A percentile compares a stretch with the other conserved stretches of the same genome.
Conservation (phyloP, 2,888 invertebrate genomes). For the Schrankia costaestrigalis region DNA sequence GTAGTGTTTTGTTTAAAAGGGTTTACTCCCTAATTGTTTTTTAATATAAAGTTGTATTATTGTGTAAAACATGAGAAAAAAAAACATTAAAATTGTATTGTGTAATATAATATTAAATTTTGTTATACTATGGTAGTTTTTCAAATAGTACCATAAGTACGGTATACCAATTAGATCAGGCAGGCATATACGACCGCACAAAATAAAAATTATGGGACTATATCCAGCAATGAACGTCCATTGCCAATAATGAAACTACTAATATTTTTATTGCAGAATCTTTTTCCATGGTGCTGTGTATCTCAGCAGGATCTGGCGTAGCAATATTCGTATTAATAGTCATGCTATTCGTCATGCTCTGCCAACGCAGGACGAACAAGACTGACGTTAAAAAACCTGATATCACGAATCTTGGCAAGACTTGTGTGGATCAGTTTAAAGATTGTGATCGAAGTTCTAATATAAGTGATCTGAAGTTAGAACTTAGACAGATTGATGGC, state of each 20-base stretch:
- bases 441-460: constrained; percentile 93
- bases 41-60: no score
- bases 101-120: no score
- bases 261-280: constrained; percentile 79
- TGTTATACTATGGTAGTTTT: no score
- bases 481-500: constrained; percentile 90
- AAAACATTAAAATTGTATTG: no score
- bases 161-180: no score
- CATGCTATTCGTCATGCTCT: constrained; percentile 88
- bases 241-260: not conserved
- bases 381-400: constrained; percentile 81
- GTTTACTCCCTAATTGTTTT: no score
- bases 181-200: no score
- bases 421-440: constrained; percentile 72
- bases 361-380: constrained; percentile 82
- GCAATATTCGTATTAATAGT: constrained; percentile 89
- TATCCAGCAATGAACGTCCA: no score
- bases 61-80: no score
- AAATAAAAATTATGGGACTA: no score
- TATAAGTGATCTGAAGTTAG: constrained; percentile 94
- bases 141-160: no score
- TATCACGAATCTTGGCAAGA: constrained; percentile 61
- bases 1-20: no score
- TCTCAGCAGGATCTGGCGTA: constrained; percentile 87
- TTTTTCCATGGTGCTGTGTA: constrained; percentile 87